These are phyloP conservation scores for Bos taurus DNA, from an alignment of 2,113 vertebrate genomes.

Conservation along the genomic window ARS-UCD2.0 NC_037330.1:119855501-119856000, in stretches of 20 bases:
- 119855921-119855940: background rate
- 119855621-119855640: fast-evolving
- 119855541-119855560: background rate
- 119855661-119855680: background rate
- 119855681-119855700: fast-evolving
- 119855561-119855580: no score
- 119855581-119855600: background rate
- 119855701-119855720: fast-evolving
- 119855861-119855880: background rate
- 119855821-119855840: background rate
- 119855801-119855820: background rate
- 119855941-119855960: background rate
- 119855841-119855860: fast-evolving
- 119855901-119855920: fast-evolving
- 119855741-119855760: background rate
- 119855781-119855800: no score
- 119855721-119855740: fast-evolving
- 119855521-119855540: background rate
- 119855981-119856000: fast-evolving
- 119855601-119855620: background rate
- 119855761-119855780: fast-evolving
- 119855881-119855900: fast-evolving
- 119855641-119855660: fast-evolving
- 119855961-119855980: background rate
- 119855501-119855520: fast-evolving